Conservation (phyloP, 2,113 vertebrate species). For the Origma solitaria region DNA sequence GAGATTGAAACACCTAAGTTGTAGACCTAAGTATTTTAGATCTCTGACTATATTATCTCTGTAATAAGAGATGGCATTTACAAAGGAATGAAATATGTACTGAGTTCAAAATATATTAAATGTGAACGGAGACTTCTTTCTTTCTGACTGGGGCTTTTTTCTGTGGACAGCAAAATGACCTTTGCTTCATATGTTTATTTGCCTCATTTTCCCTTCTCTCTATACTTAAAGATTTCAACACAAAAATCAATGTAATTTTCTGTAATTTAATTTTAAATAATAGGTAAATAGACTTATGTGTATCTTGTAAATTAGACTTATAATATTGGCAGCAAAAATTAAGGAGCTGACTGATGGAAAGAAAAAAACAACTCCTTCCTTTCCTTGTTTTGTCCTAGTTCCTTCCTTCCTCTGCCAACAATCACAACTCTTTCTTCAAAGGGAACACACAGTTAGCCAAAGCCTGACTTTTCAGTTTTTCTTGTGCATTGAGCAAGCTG, state of each 20-base stretch:
- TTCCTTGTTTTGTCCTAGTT: constrained; percentile 67
- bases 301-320: constrained; percentile 42
- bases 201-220: background rate
- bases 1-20: background rate
- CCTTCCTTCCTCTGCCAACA: constrained; percentile 72
- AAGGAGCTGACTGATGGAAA: constrained; percentile 13
- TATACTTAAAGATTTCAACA: background rate
- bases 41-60: background rate
- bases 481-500: background rate
- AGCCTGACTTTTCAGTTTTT: background rate
- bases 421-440: constrained; percentile 63
- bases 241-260: background rate
- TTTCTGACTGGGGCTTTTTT: background rate
- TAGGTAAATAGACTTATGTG: constrained; percentile 25
- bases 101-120: background rate
- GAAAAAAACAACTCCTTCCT: constrained; percentile 55
- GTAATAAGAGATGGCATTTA: background rate
- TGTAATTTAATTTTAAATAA: constrained; percentile 32
- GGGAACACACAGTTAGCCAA: constrained; percentile 13
- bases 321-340: constrained; percentile 31
- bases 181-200: background rate
- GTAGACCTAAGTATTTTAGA: background rate
- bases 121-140: background rate
- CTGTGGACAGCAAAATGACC: background rate
- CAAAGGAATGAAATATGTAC: background rate